Conservation (phyloP, 2,797 vertebrate genomes). For the Glossophaga mutica region DNA sequence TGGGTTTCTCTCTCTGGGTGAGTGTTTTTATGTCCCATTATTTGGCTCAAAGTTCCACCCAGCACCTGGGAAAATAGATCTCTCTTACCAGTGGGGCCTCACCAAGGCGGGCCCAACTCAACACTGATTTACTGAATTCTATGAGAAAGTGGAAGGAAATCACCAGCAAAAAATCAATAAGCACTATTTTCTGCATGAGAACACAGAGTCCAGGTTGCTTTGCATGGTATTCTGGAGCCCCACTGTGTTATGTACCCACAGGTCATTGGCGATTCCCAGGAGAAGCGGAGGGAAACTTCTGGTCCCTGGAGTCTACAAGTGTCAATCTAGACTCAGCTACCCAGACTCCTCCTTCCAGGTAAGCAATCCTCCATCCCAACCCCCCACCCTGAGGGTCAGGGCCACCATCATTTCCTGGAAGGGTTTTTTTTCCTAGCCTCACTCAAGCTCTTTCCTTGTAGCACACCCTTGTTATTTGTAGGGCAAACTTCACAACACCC, state of each 20-base stretch:
- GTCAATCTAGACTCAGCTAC: background rate
- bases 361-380: background rate
- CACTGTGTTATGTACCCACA: accelerated
- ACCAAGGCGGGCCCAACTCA: background rate
- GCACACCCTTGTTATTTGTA: background rate
- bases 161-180: background rate
- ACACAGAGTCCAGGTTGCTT: background rate
- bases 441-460: background rate
- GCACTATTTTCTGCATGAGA: background rate
- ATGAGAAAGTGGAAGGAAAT: background rate
- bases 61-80: slow-evolving; percentile 46
- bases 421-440: background rate
- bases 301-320: background rate
- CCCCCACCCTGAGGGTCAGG: background rate
- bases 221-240: background rate
- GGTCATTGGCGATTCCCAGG: background rate
- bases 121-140: background rate
- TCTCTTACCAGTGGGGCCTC: background rate
- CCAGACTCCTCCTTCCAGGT: background rate
- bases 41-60: background rate
- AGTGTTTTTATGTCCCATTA: slow-evolving; percentile 9
- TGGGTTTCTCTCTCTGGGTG: background rate
- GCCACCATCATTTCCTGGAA: background rate
- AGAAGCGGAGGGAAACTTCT: background rate
- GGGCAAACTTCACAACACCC: background rate